Percentiles rank a stretch among this genome's conserved stretches.
Conservation (phyloP, 2,888 invertebrate species). For the Phragmatobia fuliginosa region DNA sequence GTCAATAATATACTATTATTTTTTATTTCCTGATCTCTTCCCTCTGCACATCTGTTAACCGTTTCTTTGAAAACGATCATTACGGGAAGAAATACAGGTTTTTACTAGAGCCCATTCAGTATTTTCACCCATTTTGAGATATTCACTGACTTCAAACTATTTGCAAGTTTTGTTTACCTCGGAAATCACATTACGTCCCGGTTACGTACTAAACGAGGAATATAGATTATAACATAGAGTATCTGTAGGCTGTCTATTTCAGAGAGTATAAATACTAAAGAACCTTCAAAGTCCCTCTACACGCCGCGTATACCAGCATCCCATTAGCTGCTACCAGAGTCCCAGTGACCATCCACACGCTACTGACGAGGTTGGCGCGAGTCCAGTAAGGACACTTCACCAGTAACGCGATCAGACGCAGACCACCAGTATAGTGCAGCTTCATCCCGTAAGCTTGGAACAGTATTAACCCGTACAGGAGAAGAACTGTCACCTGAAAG, state of each 20-base stretch:
- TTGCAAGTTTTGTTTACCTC: no score
- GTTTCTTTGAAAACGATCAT: not conserved
- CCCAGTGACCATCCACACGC: constrained; percentile 73
- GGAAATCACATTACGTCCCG: no score
- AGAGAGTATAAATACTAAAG: not conserved
- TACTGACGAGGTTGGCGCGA: constrained; percentile 59
- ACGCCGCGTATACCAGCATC: constrained; percentile 74
- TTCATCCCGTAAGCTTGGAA: constrained; percentile 82
- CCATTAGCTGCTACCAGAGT: constrained; percentile 71
- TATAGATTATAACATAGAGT: no score
- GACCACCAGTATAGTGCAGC: constrained; percentile 78
- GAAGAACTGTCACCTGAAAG: constrained; percentile 70
- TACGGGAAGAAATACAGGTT: not conserved
- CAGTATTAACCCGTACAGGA: constrained; percentile 74
- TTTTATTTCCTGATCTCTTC: not conserved
- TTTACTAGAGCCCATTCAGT: no score
- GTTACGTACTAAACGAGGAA: no score
- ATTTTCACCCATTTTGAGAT: no score
- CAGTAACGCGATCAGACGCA: constrained; percentile 72
- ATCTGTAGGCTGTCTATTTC: not conserved
- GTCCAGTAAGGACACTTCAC: constrained; percentile 74
- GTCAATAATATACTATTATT: not conserved
- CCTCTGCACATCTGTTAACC: not conserved
- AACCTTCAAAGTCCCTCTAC: constrained; percentile 72
- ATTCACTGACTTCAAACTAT: no score